phyloP scores from a whole-genome alignment of 1,140 invertebrate species.

The Drosophila serrata region DNA sequence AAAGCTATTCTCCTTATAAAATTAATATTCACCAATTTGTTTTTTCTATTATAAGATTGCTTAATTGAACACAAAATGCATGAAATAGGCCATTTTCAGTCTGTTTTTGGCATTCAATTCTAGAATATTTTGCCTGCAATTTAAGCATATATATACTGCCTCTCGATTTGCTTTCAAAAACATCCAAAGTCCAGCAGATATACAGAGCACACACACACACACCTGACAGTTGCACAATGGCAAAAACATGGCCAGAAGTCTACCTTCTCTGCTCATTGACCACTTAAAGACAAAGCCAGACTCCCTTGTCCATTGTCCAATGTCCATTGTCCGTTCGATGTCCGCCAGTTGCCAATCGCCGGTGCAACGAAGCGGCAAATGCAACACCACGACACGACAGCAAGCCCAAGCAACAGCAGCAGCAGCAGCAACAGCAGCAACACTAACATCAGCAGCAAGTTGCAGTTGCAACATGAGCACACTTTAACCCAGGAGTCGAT shows the following conservation, averaged over 20 bases:
- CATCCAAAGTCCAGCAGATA: constrained; percentile 6
- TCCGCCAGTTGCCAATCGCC: constrained; percentile 69
- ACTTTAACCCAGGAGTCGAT: constrained; percentile 68
- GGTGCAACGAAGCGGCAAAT: constrained; percentile 77
- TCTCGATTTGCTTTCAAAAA: constrained; percentile 8
- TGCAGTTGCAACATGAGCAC: constrained; percentile 60
- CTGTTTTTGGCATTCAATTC: background rate
- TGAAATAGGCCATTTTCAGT: background rate
- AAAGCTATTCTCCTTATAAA: too few relatives aligned
- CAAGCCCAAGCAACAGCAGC: constrained; percentile 16
- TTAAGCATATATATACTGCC: background rate
- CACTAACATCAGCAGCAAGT: constrained; percentile 24
- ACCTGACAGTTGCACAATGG: constrained; percentile 49
- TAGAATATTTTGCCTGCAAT: background rate
- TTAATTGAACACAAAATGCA: background rate
- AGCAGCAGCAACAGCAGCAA: constrained; percentile 3
- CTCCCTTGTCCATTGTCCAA: constrained; percentile 19
- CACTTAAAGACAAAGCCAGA: constrained; percentile 71
- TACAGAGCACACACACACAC: background rate
- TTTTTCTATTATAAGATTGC: background rate
- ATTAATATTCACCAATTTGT: background rate
- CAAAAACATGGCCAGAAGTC: constrained; percentile 11
- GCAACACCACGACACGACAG: constrained; percentile 77
- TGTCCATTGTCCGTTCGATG: constrained; percentile 39
- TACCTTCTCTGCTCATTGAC: constrained; percentile 59